Conservation (phyloP, 2,113 vertebrate genomes). For the Acinonyx jubatus region DNA sequence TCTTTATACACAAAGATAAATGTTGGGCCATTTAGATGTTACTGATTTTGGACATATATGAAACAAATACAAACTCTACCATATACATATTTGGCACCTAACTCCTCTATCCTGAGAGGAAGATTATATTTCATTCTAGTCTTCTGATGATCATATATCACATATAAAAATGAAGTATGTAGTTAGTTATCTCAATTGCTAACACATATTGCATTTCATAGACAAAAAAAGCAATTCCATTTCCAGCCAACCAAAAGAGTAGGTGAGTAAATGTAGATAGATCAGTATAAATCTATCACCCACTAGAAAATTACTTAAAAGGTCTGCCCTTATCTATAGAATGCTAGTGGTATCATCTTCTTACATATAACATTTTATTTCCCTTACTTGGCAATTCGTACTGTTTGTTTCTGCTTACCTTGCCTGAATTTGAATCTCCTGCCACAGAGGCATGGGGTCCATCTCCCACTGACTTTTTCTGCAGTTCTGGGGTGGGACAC, state of each 20-base stretch:
- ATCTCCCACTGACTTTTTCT: constrained; percentile 73
- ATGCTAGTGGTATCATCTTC: neutral
- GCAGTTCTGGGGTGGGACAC: constrained; percentile 77
- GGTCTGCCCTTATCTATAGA: neutral
- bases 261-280: neutral
- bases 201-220: neutral
- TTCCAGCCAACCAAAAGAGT: neutral
- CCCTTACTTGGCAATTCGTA: neutral
- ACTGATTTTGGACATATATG: neutral
- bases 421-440: constrained; percentile 73
- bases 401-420: constrained; percentile 78
- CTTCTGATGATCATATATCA: constrained; percentile 28
- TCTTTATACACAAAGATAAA: neutral
- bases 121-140: neutral
- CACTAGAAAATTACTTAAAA: neutral
- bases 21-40: neutral
- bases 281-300: neutral
- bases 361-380: neutral
- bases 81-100: neutral
- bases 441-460: constrained; percentile 32
- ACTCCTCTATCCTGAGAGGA: neutral
- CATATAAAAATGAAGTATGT: constrained; percentile 12
- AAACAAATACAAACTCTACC: neutral
- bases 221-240: neutral
- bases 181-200: neutral